Evolutionary conservation across 1,140 invertebrate genomes (phyloP).

Genomic region (Rhyacophila brunnea): DNA sequence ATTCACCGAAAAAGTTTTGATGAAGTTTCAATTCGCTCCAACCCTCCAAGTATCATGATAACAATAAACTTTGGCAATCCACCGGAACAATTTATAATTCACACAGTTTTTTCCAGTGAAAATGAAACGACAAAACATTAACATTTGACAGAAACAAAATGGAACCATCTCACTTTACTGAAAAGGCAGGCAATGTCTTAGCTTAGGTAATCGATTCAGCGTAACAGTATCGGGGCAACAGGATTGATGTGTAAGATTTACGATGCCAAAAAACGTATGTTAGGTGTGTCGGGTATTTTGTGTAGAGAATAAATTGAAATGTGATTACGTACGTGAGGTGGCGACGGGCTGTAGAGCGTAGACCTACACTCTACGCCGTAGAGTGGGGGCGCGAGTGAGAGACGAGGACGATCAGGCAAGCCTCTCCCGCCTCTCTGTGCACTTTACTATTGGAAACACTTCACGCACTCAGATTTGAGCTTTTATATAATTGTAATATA

Average conservation of each 20-base stretch:
- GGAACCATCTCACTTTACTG: conserved; percentile 10
- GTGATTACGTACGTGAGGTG: conserved; percentile 24
- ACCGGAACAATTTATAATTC: too few species aligned
- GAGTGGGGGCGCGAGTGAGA: neutral
- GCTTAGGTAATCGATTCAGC: conserved; percentile 37
- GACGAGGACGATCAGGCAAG: neutral
- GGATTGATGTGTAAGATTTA: conserved; percentile 25
- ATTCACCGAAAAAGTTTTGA: too few species aligned
- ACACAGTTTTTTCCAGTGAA: too few species aligned
- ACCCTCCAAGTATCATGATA: conserved; percentile 36
- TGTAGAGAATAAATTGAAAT: conserved; percentile 21
- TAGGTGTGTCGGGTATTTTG: conserved; percentile 9
- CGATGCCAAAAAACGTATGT: conserved; percentile 11
- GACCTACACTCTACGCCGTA: neutral
- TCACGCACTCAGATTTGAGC: too few species aligned
- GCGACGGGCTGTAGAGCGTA: neutral
- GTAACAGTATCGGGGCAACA: conserved; percentile 12
- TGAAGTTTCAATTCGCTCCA: conserved; percentile 2
- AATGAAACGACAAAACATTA: neutral
- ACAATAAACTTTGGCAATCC: neutral
- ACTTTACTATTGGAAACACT: too few species aligned
- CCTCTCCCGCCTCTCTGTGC: neutral
- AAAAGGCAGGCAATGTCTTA: conserved; percentile 36
- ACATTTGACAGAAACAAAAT: conserved; percentile 14
- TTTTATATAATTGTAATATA: too few species aligned